These are phyloP conservation scores for Catalaphyllia jardinei DNA, from an alignment of 64 coral and sea anemone species.

Conservation along the genomic window DNA sequence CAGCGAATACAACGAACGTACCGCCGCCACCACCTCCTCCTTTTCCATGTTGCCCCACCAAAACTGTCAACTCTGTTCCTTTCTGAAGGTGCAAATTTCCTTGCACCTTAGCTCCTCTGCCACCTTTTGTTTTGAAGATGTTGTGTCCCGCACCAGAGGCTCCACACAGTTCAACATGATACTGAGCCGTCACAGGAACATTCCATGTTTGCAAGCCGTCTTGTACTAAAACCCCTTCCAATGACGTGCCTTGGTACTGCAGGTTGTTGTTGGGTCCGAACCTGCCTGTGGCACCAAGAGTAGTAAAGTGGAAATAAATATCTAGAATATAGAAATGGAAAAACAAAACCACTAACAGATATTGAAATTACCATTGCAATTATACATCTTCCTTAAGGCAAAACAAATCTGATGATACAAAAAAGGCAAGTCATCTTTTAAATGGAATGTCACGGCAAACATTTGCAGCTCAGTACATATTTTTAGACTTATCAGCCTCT, in stretches of 20 bases:
- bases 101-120: not conserved
- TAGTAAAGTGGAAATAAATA: not conserved
- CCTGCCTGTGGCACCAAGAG: slow-evolving; percentile 15
- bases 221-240: slow-evolving; percentile 5
- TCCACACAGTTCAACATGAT: slow-evolving; percentile 8
- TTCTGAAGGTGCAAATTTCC: not conserved
- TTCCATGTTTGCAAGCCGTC: slow-evolving; percentile 10
- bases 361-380: too few relatives aligned
- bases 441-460: too few relatives aligned
- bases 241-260: slow-evolving; percentile 1
- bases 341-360: too few relatives aligned
- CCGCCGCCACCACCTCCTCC: slow-evolving; percentile 17
- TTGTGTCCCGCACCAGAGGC: not conserved
- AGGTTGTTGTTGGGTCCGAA: not conserved
- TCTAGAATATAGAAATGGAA: not conserved
- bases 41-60: slow-evolving; percentile 5
- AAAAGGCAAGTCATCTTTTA: too few relatives aligned
- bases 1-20: slow-evolving; percentile 12
- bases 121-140: not conserved
- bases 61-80: slow-evolving; percentile 24
- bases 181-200: slow-evolving; percentile 1
- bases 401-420: too few relatives aligned
- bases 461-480: too few relatives aligned
- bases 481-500: too few relatives aligned
- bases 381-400: too few relatives aligned